phyloP scores from a whole-genome alignment of 2,888 invertebrate genomes.

The Fragum whitleyi region DNA sequence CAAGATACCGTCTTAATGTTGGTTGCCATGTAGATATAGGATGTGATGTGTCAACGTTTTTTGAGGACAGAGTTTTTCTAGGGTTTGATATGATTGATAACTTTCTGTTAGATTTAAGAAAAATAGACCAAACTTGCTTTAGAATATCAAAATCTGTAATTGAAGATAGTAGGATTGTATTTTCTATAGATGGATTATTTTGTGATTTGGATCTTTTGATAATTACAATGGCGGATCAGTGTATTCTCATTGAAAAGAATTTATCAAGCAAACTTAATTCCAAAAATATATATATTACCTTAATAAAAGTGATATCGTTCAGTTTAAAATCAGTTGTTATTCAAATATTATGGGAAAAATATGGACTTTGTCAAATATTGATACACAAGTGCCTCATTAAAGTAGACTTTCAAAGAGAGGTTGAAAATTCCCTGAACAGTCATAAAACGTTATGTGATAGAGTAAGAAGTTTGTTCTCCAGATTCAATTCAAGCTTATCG shows the following conservation, averaged over 20 bases:
- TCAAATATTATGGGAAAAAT: conserved; percentile 15
- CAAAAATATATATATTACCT: neutral
- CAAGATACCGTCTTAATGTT: neutral
- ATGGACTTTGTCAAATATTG: neutral
- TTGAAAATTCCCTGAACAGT: neutral
- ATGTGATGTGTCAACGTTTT: neutral
- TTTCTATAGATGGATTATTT: neutral
- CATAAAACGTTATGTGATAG: too few relatives aligned
- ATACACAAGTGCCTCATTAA: neutral
- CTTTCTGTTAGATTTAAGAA: conserved; percentile 1
- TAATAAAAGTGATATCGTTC: neutral
- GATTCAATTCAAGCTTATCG: too few relatives aligned
- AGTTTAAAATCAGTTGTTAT: neutral
- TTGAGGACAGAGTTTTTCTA: neutral
- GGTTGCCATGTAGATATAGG: neutral
- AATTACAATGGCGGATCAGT: neutral
- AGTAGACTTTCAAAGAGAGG: neutral
- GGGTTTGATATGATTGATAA: conserved; percentile 10
- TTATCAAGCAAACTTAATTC: neutral
- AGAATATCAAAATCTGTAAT: neutral
- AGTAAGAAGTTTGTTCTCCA: too few relatives aligned
- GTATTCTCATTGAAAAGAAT: neutral
- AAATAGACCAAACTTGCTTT: neutral
- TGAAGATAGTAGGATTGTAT: neutral
- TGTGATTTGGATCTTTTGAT: neutral